Evolutionary conservation across 2,113 vertebrate genomes (phyloP).

Genomic region (Mesocricetus auratus): DNA sequence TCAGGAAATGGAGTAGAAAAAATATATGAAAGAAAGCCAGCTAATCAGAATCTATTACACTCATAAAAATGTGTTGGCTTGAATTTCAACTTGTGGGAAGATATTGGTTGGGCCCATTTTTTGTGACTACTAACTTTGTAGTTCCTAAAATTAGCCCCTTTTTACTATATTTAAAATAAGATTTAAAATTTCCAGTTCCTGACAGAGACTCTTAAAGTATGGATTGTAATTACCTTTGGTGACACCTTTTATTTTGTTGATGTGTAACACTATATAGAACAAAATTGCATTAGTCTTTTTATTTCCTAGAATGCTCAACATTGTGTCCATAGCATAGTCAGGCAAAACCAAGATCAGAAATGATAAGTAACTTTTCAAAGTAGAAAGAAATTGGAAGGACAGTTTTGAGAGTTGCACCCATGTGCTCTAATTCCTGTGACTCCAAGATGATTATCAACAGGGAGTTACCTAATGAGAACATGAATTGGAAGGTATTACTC

Average conservation of each 20-base stretch:
- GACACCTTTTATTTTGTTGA: not conserved
- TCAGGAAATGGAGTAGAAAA: not conserved
- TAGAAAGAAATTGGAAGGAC: not conserved
- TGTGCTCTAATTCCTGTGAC: not conserved
- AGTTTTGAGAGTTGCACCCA: not conserved
- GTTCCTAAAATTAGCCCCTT: constrained; percentile 47
- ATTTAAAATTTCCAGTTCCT: constrained; percentile 27
- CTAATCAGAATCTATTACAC: constrained; percentile 62
- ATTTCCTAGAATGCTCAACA: not conserved
- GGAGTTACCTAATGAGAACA: not conserved
- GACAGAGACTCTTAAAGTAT: not conserved
- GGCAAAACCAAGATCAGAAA: not conserved
- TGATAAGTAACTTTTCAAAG: not conserved
- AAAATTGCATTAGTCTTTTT: not conserved
- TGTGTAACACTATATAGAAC: not conserved
- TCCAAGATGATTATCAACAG: not conserved
- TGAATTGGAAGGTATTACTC: not conserved
- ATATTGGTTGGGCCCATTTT: constrained; percentile 53
- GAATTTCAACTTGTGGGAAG: not conserved
- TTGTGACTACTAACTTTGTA: constrained; percentile 35
- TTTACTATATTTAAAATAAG: constrained; percentile 9
- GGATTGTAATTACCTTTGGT: not conserved
- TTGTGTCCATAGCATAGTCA: not conserved
- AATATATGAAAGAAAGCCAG: not conserved
- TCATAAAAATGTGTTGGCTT: constrained; percentile 56